Evolutionary conservation across 2,888 invertebrate genomes (phyloP).

Genomic region (Coecobrya sp.): DNA sequence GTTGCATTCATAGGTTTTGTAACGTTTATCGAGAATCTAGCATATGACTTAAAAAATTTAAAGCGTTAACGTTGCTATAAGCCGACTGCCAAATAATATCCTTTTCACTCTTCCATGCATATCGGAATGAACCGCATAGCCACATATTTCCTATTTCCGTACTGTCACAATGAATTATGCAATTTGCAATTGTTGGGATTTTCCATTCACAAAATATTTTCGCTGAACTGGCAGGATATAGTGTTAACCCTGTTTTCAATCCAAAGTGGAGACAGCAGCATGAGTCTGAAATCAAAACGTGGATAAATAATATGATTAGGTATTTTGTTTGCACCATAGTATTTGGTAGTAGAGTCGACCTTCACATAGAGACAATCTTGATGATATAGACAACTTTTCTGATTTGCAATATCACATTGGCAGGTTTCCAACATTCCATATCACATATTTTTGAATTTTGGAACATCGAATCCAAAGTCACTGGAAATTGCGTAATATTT

Average conservation of each 20-base stretch:
- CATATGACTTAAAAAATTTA: constrained; percentile 30
- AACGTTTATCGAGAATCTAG: constrained; percentile 34
- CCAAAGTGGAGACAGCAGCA: background rate
- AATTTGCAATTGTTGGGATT: constrained; percentile 46
- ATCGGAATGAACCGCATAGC: constrained; percentile 19
- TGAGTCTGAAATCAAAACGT: background rate
- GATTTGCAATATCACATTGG: constrained; percentile 27
- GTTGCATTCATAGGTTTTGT: background rate
- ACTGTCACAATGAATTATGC: constrained; percentile 63
- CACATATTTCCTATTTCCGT: constrained; percentile 58
- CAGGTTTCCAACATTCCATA: background rate
- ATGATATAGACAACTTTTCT: background rate
- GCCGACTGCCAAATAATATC: constrained; percentile 11
- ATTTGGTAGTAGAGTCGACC: constrained; percentile 1
- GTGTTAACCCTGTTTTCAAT: background rate
- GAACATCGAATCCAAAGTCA: background rate
- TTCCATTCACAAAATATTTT: constrained; percentile 39
- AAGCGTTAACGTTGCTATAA: background rate
- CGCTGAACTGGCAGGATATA: background rate
- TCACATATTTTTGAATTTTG: background rate
- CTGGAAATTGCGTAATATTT: background rate
- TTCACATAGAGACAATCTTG: constrained; percentile 23
- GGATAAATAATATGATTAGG: constrained; percentile 11
- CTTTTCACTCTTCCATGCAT: background rate
- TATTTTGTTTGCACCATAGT: constrained; percentile 18